Percentiles rank a stretch among this genome's conserved stretches.
These are phyloP conservation scores for Peromyscus leucopus DNA, from an alignment of 2,113 vertebrate species.

Conservation along the genomic window DNA sequence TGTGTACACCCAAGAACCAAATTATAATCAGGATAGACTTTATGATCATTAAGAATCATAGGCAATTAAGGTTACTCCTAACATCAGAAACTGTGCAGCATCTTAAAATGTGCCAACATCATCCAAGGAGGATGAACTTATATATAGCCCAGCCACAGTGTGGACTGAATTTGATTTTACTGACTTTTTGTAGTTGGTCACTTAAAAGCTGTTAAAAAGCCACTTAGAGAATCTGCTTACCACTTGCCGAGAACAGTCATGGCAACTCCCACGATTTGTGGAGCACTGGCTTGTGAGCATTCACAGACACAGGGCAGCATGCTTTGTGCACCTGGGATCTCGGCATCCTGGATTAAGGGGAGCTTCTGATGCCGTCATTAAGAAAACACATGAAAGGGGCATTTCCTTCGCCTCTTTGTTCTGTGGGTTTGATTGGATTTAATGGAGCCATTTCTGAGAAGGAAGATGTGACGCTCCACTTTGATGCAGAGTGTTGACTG, in stretches of 20 bases:
- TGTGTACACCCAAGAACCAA: conserved; percentile 2
- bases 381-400: not conserved
- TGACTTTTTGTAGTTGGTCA: conserved; percentile 1
- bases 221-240: not conserved
- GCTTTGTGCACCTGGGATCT: not conserved
- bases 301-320: not conserved
- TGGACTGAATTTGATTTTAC: conserved; percentile 36
- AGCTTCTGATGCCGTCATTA: not conserved
- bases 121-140: conserved; percentile 38
- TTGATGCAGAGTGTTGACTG: not conserved
- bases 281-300: not conserved
- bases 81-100: not conserved
- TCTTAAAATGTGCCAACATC: conserved; percentile 29
- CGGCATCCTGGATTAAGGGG: not conserved
- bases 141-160: not conserved
- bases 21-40: not conserved
- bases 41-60: conserved; percentile 35
- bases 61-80: conserved; percentile 10
- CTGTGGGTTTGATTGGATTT: not conserved
- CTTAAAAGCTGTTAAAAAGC: conserved; percentile 35
- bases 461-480: not conserved
- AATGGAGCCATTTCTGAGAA: not conserved
- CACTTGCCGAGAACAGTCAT: not conserved
- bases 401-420: not conserved
- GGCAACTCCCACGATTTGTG: not conserved